These are phyloP conservation scores for Frankliniella fusca DNA, from an alignment of 2,888 invertebrate species.

Conservation along the genomic window DNA sequence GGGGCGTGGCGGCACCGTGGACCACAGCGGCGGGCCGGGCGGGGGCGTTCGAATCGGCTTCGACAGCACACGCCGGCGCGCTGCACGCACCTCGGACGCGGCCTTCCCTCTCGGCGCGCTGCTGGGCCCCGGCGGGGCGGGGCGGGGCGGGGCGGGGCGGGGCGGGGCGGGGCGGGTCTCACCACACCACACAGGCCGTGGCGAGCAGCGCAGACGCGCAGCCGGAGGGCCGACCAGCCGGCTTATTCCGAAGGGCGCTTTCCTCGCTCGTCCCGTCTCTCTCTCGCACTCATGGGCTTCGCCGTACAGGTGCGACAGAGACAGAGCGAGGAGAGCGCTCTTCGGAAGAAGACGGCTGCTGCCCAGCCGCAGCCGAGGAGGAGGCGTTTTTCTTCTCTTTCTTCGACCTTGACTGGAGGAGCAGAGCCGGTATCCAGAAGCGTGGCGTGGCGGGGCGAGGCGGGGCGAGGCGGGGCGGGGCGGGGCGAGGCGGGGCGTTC, in stretches of 20 bases:
- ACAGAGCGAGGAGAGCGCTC: too few relatives aligned
- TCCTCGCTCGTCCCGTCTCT: too few relatives aligned
- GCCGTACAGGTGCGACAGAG: too few relatives aligned
- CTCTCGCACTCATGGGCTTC: too few relatives aligned
- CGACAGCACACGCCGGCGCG: neutral
- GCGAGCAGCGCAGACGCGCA: neutral
- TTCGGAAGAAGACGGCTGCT: neutral
- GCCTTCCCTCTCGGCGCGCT: neutral
- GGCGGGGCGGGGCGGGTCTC: neutral
- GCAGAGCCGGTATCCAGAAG: conserved; percentile 6
- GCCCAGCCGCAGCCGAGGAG: neutral
- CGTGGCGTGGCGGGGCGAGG: neutral
- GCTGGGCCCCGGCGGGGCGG: neutral
- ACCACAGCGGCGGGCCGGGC: neutral
- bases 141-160: neutral
- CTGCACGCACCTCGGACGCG: neutral
- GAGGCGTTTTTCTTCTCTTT: conserved; percentile 14
- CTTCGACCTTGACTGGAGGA: conserved; percentile 13
- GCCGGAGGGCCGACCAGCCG: neutral
- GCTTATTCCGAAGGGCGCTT: too few relatives aligned
- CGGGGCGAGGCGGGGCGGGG: neutral
- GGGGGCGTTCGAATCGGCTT: conserved; percentile 24
- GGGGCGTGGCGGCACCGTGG: conserved; percentile 27
- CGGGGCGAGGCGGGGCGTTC: conserved; percentile 3
- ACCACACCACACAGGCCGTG: conserved; percentile 2